phyloP scores from a whole-genome alignment of 2,113 vertebrate genomes.

The Ovibos moschatus region DNA sequence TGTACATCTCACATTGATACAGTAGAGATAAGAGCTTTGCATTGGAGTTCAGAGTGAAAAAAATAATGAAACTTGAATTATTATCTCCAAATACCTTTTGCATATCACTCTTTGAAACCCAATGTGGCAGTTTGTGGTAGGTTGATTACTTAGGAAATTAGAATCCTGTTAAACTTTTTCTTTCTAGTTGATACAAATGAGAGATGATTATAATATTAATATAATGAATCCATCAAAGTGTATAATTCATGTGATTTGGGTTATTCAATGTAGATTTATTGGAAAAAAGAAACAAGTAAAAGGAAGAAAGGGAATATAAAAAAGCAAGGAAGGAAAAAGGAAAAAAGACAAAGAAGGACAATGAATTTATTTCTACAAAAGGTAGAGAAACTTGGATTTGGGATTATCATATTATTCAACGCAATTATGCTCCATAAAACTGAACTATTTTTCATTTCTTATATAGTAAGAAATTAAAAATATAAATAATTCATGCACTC shows the following conservation, averaged over 20 bases:
- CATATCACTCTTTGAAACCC: background rate
- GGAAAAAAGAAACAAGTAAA: background rate
- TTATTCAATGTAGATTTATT: background rate
- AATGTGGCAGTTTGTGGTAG: background rate
- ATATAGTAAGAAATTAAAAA: background rate
- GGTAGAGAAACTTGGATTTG: background rate
- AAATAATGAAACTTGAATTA: background rate
- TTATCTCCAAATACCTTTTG: background rate
- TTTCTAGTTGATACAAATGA: background rate
- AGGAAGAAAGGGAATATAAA: background rate
- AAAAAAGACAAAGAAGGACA: background rate
- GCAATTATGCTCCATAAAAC: background rate
- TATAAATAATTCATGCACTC: background rate
- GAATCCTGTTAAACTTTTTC: background rate
- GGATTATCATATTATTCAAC: background rate
- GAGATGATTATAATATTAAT: background rate
- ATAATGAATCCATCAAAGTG: background rate
- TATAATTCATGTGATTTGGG: background rate
- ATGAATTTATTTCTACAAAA: background rate
- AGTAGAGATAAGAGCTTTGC: background rate
- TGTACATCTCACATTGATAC: background rate
- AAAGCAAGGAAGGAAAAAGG: background rate
- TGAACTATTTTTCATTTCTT: background rate
- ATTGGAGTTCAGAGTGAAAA: background rate
- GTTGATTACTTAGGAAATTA: background rate